These are phyloP conservation scores for Parnassius smintheus DNA, from an alignment of 2,888 invertebrate genomes.

Conservation along the genomic window DNA sequence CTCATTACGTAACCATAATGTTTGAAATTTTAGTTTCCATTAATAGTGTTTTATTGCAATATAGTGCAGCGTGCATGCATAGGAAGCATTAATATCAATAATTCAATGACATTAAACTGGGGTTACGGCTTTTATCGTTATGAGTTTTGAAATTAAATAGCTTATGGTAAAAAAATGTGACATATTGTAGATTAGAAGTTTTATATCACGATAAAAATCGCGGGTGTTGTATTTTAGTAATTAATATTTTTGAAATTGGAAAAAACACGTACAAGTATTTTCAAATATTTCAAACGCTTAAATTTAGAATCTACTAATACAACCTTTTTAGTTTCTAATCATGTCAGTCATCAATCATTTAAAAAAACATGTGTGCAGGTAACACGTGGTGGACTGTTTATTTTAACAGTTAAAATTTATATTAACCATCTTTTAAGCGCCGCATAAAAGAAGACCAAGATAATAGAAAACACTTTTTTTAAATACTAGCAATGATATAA, in stretches of 20 bases:
- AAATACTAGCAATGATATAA: no score
- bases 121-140: constrained; percentile 15
- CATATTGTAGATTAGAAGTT: constrained; percentile 14
- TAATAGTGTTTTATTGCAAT: constrained; percentile 17
- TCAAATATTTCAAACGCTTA: not conserved
- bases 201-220: constrained; percentile 14
- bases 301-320: no score
- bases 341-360: no score
- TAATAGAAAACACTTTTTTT: no score
- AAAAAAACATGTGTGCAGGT: no score
- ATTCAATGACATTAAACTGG: constrained; percentile 33
- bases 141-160: constrained; percentile 21
- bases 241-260: constrained; percentile 13
- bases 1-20: constrained; percentile 8
- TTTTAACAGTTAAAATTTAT: no score
- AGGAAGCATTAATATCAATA: constrained; percentile 36
- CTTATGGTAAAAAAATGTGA: constrained; percentile 8
- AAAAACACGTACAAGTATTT: not conserved
- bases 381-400: no score
- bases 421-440: no score
- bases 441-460: no score
- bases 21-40: constrained; percentile 19
- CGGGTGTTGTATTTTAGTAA: constrained; percentile 8
- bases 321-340: no score
- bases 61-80: constrained; percentile 29